Evolutionary conservation across 2,113 vertebrate genomes (phyloP), one percentile per base, ranked within the genome.

Genomic region (Pseudorasbora parva): DNA sequence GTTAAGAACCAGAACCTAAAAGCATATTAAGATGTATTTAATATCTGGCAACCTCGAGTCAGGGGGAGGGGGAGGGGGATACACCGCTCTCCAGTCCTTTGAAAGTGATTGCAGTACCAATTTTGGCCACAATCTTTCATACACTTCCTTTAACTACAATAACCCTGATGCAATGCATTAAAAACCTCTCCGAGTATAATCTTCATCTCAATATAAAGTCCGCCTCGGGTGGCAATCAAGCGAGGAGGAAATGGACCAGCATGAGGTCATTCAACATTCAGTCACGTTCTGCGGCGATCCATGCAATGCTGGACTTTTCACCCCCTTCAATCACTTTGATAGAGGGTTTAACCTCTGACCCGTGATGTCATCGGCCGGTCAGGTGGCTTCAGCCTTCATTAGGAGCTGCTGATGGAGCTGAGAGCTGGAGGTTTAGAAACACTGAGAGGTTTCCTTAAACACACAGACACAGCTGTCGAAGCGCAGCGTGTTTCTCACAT

Each of bases 241-340:
- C 84, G 69, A n/a, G 54, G 57, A 79, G 84, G 82, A 89, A 86
- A 84, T 84, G 83, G 76, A 82, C 51, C 15, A 23, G 66, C 82
- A 90, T 93, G 87, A 92, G 86, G 90, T 92, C 89, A 89, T 85
- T 88, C 71, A 27, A 25, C 83, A 73, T 88, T 84, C 88, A 82
- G 84, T 93, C 90, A 92, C 91, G 89, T 92, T 91, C 92, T 73
- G 72, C 79, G 54, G 88, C 90, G 19, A 78, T 82, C 85, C 83
- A 83, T 82, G 87, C 54, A 15, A 66, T 51, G 84, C 78, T 89
- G 87, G 5, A 88, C 82, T 82, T 91, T 89, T 90, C 90, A 92
- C 89, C 87, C 84, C 68, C 87, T 77, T 93, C 88, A 92, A 91
- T 92, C 91, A 92, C 85, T 69, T 41, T 85, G 85, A 92, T 89